These are phyloP conservation scores for Drosophila punjabiensis DNA, from an alignment of 1,140 invertebrate species.

Conservation along the genomic window DNA sequence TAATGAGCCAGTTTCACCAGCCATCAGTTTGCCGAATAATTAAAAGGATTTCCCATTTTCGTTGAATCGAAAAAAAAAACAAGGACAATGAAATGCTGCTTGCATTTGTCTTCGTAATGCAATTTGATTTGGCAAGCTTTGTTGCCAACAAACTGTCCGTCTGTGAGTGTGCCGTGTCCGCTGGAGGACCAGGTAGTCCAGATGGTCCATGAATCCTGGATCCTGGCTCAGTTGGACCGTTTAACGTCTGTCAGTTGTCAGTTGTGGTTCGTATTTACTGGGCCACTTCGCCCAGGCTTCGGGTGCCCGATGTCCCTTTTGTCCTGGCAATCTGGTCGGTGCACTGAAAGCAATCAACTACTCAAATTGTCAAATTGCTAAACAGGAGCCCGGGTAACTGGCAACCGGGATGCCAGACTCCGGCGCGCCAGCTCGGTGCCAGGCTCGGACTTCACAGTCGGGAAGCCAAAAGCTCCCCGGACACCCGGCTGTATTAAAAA, in stretches of 20 bases:
- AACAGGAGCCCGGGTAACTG: conserved; percentile 47
- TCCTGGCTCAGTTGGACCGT: conserved; percentile 19
- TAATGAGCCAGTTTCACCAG: background rate
- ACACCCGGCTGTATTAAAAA: conserved; percentile 71
- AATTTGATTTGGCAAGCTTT: conserved; percentile 44
- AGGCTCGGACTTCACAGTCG: conserved; percentile 12
- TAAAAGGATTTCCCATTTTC: conserved; percentile 14
- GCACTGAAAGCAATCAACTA: conserved; percentile 73
- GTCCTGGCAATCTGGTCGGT: conserved; percentile 42
- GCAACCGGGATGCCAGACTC: conserved; percentile 17
- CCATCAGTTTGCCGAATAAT: conserved; percentile 24
- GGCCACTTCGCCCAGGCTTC: conserved; percentile 24
- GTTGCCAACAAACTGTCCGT: conserved; percentile 33
- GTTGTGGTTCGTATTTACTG: conserved; percentile 51
- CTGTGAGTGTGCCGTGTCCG: conserved; percentile 5
- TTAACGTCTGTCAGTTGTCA: conserved; percentile 59
- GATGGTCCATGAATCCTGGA: conserved; percentile 11
- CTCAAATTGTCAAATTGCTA: conserved; percentile 72
- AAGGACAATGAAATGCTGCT: conserved; percentile 18
- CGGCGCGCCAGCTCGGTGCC: conserved; percentile 7
- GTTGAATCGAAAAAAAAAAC: background rate
- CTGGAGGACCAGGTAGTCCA: conserved; percentile 2
- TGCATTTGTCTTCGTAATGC: conserved; percentile 28
- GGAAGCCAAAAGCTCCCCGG: conserved; percentile 21
- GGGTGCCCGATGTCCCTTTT: conserved; percentile 31